A percentile compares a stretch with the other conserved stretches of the same genome.
Evolutionary conservation across 1,140 invertebrate genomes (phyloP).

Genomic region (Drosophila sulfurigaster): DNA sequence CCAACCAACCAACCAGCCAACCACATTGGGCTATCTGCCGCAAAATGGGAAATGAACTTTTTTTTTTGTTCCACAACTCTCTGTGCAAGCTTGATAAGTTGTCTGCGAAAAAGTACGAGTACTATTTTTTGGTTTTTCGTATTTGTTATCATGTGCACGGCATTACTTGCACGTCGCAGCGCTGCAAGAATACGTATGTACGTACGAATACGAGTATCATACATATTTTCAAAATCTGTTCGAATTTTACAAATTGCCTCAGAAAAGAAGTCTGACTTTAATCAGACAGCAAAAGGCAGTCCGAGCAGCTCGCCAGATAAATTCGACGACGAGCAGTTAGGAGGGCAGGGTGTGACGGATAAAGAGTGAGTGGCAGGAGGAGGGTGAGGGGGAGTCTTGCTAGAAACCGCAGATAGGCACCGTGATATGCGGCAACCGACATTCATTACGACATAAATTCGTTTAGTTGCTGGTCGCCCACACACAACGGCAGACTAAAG

Average conservation of each 20-base stretch:
- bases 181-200: no score
- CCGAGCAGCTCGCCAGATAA: not conserved
- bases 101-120: slow-evolving; percentile 31
- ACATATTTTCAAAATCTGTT: slow-evolving; percentile 52
- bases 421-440: slow-evolving; percentile 69
- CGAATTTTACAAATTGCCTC: slow-evolving; percentile 29
- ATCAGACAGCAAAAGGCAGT: slow-evolving; percentile 14
- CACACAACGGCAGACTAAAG: slow-evolving; percentile 6
- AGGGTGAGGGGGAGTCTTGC: not conserved
- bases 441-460: slow-evolving; percentile 78
- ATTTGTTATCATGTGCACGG: slow-evolving; percentile 2
- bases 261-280: slow-evolving; percentile 14
- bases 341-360: no score
- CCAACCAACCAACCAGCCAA: not conserved
- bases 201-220: slow-evolving; percentile 17
- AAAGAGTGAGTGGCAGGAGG: not conserved
- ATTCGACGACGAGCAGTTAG: not conserved
- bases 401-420: slow-evolving; percentile 59
- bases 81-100: slow-evolving; percentile 40
- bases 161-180: not conserved
- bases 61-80: not conserved
- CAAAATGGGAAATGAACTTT: slow-evolving; percentile 24
- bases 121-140: slow-evolving; percentile 1
- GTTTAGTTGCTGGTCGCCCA: slow-evolving; percentile 54
- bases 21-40: slow-evolving; percentile 13